phyloP scores from a whole-genome alignment of 2,888 invertebrate species.

The Apomyelois bistriatella region DNA sequence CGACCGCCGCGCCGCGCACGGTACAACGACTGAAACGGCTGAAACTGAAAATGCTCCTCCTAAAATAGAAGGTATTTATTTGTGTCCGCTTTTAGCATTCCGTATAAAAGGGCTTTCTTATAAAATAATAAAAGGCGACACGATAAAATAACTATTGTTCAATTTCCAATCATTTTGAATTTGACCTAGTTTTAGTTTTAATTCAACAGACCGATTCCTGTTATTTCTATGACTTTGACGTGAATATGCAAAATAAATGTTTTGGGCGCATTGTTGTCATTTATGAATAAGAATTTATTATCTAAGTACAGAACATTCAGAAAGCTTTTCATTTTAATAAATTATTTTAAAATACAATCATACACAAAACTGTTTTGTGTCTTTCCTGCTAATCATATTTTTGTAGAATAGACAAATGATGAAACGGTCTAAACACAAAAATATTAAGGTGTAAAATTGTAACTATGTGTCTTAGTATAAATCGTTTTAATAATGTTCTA shows the following conservation, averaged over 20 bases:
- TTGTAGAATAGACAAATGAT: too few species aligned
- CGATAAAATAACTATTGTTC: constrained; percentile 3
- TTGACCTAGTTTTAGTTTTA: neutral
- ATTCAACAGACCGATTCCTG: constrained; percentile 1
- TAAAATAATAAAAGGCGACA: constrained; percentile 9
- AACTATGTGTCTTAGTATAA: too few species aligned
- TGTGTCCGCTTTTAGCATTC: constrained; percentile 50
- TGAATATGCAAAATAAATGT: neutral
- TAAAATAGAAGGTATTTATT: constrained; percentile 66
- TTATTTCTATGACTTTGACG: constrained; percentile 3
- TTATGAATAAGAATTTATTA: too few species aligned
- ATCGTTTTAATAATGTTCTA: too few species aligned
- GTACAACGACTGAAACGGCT: constrained; percentile 56
- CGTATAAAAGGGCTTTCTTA: constrained; percentile 29
- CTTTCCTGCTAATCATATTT: too few species aligned
- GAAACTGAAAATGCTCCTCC: constrained; percentile 71
- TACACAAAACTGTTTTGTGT: too few species aligned
- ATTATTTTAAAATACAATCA: too few species aligned
- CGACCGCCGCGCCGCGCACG: constrained; percentile 60
- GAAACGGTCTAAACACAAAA: too few species aligned
- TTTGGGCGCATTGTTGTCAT: neutral
- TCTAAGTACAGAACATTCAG: too few species aligned
- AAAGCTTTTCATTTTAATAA: too few species aligned
- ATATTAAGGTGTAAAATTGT: too few species aligned
- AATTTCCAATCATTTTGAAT: constrained; percentile 1